phyloP scores from a whole-genome alignment of 2,797 vertebrate genomes.

The Danionella dracula region DNA sequence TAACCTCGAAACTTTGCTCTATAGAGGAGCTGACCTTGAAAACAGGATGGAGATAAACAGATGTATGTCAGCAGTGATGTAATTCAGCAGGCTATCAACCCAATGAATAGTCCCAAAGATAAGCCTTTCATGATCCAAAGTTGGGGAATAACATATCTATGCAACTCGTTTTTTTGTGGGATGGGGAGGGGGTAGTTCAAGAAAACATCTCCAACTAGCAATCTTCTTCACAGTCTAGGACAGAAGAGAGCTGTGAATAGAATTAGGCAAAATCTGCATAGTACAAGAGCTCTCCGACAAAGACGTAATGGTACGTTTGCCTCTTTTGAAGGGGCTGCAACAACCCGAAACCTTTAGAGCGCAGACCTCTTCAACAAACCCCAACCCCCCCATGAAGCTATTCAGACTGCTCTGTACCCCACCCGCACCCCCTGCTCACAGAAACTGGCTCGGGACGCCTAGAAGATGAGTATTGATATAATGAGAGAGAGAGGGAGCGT shows the following conservation, averaged over 20 bases:
- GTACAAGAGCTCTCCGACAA: constrained; percentile 31
- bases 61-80: constrained; percentile 3
- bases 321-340: constrained; percentile 28
- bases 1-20: constrained; percentile 15
- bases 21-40: constrained; percentile 27
- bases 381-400: constrained; percentile 35
- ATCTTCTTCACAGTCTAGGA: not conserved
- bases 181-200: not conserved
- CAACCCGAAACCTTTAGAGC: constrained; percentile 30
- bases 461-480: constrained; percentile 48
- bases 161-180: not conserved
- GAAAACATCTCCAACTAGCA: not conserved
- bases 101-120: not conserved
- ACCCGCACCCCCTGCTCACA: constrained; percentile 36
- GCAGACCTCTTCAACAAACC: constrained; percentile 31
- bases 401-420: constrained; percentile 33
- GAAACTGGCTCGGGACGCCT: constrained; percentile 12
- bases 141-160: not conserved
- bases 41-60: constrained; percentile 14
- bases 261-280: constrained; percentile 30
- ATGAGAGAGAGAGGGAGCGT: constrained; percentile 37
- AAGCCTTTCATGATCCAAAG: not conserved
- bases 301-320: constrained; percentile 30
- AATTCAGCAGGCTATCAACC: not conserved
- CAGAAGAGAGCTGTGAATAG: constrained; percentile 16